These are phyloP conservation scores for Notarius quadriscutis DNA, from an alignment of 2,113 vertebrate species.

Conservation along the genomic window DNA sequence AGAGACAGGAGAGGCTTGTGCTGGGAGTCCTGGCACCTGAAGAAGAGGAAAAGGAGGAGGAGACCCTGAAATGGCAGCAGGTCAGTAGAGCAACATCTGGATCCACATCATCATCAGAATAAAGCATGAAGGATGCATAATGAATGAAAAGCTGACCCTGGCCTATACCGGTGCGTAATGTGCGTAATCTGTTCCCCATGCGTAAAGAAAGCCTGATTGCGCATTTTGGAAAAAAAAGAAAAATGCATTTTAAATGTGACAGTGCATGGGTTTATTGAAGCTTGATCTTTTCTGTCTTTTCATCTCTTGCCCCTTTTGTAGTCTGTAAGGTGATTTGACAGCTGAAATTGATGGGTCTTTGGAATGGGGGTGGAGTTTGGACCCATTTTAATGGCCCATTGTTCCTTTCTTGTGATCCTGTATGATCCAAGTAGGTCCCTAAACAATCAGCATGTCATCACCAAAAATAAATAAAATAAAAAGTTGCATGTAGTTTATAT, in stretches of 20 bases:
- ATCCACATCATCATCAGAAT: background rate
- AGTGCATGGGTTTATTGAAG: background rate
- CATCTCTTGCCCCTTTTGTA: background rate
- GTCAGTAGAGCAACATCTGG: constrained; percentile 62
- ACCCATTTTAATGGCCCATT: constrained; percentile 74
- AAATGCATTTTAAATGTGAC: background rate
- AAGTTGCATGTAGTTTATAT: background rate
- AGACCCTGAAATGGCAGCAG: constrained; percentile 75
- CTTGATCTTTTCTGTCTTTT: background rate
- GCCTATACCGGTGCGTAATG: background rate
- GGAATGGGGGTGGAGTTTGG: constrained; percentile 67
- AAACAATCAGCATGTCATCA: background rate
- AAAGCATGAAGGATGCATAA: background rate
- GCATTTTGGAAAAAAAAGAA: background rate
- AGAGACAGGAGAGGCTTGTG: constrained; percentile 76
- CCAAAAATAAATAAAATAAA: background rate
- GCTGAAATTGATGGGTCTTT: constrained; percentile 66
- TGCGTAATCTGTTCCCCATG: background rate
- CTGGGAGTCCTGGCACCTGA: constrained; percentile 70
- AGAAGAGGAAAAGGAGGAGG: constrained; percentile 66
- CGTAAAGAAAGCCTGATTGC: background rate
- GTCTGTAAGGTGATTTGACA: constrained; percentile 45
- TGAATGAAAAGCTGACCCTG: no score
- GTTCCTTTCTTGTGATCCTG: constrained; percentile 66
- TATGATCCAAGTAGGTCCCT: constrained; percentile 25